Evolutionary conservation across 2,113 vertebrate species (phyloP).

Genomic region (Cryptomyrus ogoouensis): DNA sequence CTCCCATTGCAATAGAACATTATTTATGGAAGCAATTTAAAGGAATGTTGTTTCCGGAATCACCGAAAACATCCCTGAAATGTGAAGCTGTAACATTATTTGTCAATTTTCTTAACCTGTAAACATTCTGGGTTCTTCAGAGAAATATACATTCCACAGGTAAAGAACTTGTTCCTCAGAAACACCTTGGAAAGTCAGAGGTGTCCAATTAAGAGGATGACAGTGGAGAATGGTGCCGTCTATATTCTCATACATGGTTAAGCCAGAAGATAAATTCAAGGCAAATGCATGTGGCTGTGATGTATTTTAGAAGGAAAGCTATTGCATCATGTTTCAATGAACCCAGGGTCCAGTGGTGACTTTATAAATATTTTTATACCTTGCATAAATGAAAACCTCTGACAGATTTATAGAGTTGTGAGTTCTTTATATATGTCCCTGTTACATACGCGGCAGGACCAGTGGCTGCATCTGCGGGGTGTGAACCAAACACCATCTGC

Average conservation of each 20-base stretch:
- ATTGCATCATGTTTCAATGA: slow-evolving; percentile 14
- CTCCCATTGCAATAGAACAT: background rate
- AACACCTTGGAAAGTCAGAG: background rate
- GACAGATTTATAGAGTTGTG: slow-evolving; percentile 30
- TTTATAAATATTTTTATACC: slow-evolving; percentile 27
- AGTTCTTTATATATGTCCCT: slow-evolving; percentile 21
- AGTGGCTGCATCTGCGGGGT: slow-evolving; percentile 10
- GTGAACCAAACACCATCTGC: slow-evolving; percentile 4
- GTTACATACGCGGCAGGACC: background rate
- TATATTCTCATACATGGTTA: background rate
- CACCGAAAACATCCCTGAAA: background rate
- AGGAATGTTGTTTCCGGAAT: background rate
- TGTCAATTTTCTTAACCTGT: background rate
- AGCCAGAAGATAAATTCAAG: background rate
- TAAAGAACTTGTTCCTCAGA: background rate
- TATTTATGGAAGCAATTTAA: background rate
- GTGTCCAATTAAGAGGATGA: background rate
- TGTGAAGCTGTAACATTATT: background rate
- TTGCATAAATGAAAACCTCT: slow-evolving; percentile 25
- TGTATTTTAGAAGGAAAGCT: slow-evolving; percentile 1
- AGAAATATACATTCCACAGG: background rate
- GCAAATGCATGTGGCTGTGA: background rate
- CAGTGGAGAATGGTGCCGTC: background rate
- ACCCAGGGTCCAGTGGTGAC: slow-evolving; percentile 20
- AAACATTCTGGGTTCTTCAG: background rate